Evolutionary conservation across 1,140 invertebrate species (phyloP), one percentile per base, ranked within the genome.

Genomic region (Drosophila tropicalis): DNA sequence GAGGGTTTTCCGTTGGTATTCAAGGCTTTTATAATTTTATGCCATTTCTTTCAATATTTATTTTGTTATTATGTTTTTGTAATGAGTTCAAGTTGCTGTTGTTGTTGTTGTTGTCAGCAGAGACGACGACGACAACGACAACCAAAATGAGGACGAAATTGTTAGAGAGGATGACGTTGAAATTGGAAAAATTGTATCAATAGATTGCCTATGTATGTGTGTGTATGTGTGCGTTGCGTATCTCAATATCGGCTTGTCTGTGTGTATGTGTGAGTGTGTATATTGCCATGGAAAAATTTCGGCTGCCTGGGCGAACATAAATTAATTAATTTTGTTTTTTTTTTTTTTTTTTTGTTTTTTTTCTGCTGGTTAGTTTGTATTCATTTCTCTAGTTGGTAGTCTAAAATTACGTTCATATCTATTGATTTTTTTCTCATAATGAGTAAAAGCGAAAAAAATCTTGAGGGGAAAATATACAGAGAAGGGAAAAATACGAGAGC

Each of bases 41-140:
- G 83, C 79, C 80, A 87, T 87, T 87, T 87, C 83, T 83, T 89
- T 87, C 83, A 87, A 87, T 87, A 87, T 87, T 87, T 87, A 87
- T 80, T 87, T 80, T 87, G 83, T 80, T 89, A 83, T 87, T 87
- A 87, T 87, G 84, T 87, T 87, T 89, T 87, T 89, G 83, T 89
- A 87, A 87, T 87, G 83, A 77, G 79, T 76, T 60, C 65, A 57
- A 72, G 69, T 76, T 78, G 62, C 72, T 69, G 55, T 69, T 62
- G 60, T 44, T 55, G 67, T 85, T 68, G 81, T 81, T 70, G 70
- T 66, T 65, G 62, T 61, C 76, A 67, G 40, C 54, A 70, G 17
- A 40, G 69, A 29, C 25, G 34, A 40, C 72, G 69, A 81, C 71
- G 81, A 44, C 78, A 55, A 36, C 40, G 39, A 19, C 56, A 51